Conservation (phyloP, 2,797 vertebrate species). For the Hozukius guyotensis region DNA sequence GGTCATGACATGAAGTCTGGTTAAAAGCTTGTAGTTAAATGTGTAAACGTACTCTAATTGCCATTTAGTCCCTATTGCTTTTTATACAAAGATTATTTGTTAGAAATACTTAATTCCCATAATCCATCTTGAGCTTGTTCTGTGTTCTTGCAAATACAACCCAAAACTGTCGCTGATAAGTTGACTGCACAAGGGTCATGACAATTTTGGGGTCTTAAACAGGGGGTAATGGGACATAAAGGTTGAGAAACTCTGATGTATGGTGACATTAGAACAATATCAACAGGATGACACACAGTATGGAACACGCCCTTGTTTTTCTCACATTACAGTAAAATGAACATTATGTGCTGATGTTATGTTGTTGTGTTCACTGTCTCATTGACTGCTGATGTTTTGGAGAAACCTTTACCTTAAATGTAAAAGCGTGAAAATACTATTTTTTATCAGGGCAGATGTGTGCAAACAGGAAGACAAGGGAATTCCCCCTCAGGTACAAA, state of each 20-base stretch:
- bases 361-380: not conserved
- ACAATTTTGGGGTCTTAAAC: not conserved
- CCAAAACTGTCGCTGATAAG: not conserved
- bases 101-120: not conserved
- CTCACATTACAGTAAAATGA: not conserved
- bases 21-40: fast-evolving
- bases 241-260: not conserved
- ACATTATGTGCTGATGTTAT: not conserved
- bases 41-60: not conserved
- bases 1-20: not conserved
- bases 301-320: not conserved
- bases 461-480: not conserved
- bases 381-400: not conserved
- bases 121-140: not conserved
- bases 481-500: not conserved
- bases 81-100: no score
- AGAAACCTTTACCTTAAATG: not conserved
- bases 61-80: not conserved
- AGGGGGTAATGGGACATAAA: not conserved
- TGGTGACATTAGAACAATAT: not conserved
- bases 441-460: not conserved
- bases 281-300: not conserved
- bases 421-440: not conserved
- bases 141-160: not conserved
- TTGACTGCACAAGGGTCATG: no score